Conservation (phyloP, 2,113 vertebrate genomes). For the Phylloscopus whistleri region DNA sequence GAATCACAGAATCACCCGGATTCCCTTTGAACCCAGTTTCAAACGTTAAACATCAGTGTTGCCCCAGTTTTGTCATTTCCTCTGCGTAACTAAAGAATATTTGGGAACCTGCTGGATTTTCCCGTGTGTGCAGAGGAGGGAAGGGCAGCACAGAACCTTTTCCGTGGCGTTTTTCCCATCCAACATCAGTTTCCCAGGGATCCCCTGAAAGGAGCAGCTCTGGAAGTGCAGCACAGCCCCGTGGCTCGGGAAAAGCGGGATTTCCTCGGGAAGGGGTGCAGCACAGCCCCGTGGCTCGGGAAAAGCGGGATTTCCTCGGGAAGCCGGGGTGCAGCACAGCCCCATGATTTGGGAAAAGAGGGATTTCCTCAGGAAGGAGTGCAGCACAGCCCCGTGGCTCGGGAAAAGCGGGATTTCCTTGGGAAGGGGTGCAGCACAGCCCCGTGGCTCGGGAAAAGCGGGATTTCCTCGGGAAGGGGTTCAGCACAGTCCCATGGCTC, state of each 20-base stretch:
- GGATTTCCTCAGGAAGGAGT: neutral
- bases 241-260: neutral
- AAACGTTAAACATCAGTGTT: neutral
- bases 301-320: neutral
- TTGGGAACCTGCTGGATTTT: neutral
- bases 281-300: too few relatives aligned
- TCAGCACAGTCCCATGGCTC: too few relatives aligned
- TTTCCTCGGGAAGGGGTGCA: neutral
- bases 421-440: too few relatives aligned
- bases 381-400: too few relatives aligned
- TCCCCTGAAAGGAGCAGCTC: too few relatives aligned
- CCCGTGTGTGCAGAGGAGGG: fast-evolving
- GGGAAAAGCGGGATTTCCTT: neutral
- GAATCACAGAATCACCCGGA: fast-evolving
- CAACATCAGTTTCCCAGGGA: neutral
- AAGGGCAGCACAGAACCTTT: neutral
- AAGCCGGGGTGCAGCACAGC: too few relatives aligned
- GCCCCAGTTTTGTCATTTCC: neutral
- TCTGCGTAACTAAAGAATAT: neutral
- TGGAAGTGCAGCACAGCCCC: neutral
- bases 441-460: too few relatives aligned
- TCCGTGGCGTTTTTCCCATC: neutral
- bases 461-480: neutral
- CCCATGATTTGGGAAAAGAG: too few relatives aligned
- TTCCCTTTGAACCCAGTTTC: neutral